A percentile compares a stretch with the other conserved stretches of the same genome.
Conservation (phyloP, 2,113 vertebrate species). For the Arvicanthis niloticus region DNA sequence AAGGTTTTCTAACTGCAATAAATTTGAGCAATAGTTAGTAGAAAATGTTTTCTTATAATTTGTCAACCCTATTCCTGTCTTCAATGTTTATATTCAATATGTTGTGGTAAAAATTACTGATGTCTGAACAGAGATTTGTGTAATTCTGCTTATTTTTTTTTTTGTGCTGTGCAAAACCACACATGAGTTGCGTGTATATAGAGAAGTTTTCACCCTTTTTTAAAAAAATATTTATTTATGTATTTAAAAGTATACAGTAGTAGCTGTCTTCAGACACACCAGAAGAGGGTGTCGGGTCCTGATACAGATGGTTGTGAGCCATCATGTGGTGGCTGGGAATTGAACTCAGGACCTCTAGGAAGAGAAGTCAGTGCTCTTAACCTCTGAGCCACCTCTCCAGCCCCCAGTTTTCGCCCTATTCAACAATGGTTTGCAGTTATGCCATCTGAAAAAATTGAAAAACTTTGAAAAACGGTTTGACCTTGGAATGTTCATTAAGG, state of each 20-base stretch:
- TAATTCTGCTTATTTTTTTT: background rate
- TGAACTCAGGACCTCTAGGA: too few species aligned
- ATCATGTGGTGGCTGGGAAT: too few species aligned
- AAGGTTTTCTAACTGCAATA: background rate
- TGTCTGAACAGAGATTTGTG: background rate
- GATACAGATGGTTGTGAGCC: too few species aligned
- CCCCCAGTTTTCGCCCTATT: background rate
- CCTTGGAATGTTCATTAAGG: background rate
- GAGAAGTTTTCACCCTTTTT: background rate
- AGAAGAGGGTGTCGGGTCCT: too few species aligned
- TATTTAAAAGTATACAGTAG: too few species aligned
- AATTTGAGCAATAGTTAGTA: background rate
- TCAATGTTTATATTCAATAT: background rate
- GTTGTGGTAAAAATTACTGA: background rate
- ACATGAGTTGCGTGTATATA: background rate
- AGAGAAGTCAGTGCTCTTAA: too few species aligned
- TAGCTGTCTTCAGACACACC: too few species aligned
- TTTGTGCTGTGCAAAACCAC: background rate
- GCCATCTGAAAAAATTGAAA: constrained; percentile 22
- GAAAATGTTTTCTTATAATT: background rate
- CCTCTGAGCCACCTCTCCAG: too few species aligned
- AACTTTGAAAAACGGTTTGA: background rate
- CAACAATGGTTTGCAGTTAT: background rate
- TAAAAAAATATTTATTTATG: too few species aligned
- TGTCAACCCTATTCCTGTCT: background rate